These are phyloP conservation scores for Megaleporinus macrocephalus DNA, from an alignment of 2,113 vertebrate species.

Conservation along the genomic window DNA sequence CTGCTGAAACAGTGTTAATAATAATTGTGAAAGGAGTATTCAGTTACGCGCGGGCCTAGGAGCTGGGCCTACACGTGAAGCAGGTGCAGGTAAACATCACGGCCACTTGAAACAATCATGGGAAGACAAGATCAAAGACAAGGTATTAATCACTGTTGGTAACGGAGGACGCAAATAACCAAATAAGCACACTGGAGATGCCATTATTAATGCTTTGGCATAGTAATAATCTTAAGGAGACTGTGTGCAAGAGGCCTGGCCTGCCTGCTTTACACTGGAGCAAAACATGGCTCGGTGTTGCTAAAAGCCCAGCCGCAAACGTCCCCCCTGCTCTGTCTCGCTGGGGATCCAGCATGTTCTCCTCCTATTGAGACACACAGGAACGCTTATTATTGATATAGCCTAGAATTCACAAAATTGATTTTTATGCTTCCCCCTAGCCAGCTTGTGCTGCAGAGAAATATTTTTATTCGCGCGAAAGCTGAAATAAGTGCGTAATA, in stretches of 20 bases:
- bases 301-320: slow-evolving; percentile 41
- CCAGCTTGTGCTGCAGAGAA: slow-evolving; percentile 79
- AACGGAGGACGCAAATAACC: neutral
- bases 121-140: slow-evolving; percentile 4
- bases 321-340: slow-evolving; percentile 67
- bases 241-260: neutral
- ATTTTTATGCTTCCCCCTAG: slow-evolving; percentile 85
- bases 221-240: neutral
- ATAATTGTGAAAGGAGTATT: slow-evolving; percentile 38
- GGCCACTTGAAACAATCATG: neutral
- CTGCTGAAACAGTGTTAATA: slow-evolving; percentile 38
- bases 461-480: slow-evolving; percentile 82
- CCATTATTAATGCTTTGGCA: neutral
- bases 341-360: slow-evolving; percentile 66
- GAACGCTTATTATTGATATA: slow-evolving; percentile 79
- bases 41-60: slow-evolving; percentile 14
- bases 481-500: slow-evolving; percentile 86
- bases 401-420: slow-evolving; percentile 80
- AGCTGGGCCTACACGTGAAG: neutral
- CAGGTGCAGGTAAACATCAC: neutral
- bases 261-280: neutral
- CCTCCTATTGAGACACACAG: slow-evolving; percentile 61
- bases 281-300: slow-evolving; percentile 16
- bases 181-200: neutral
- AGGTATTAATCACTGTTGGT: slow-evolving; percentile 21